Evolutionary conservation across 2,888 invertebrate genomes (phyloP).

Genomic region (Pollenia griseotomentosa): DNA sequence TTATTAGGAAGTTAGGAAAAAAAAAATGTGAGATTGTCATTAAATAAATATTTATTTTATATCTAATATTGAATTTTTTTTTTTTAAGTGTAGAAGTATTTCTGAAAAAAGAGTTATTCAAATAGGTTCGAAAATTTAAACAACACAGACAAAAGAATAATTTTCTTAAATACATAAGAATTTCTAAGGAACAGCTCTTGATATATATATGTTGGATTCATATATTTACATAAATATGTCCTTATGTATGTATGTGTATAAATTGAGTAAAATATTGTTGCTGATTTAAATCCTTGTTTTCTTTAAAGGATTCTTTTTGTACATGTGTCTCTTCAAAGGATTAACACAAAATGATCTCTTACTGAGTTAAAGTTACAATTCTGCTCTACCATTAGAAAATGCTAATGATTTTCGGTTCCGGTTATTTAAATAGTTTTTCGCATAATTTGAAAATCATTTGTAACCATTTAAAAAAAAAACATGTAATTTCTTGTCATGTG

Average conservation of each 20-base stretch:
- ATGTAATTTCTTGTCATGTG: slow-evolving; percentile 67
- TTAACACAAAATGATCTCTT: slow-evolving; percentile 66
- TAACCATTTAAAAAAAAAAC: slow-evolving; percentile 53
- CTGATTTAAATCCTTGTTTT: slow-evolving; percentile 16
- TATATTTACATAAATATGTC: neutral
- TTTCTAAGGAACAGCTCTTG: slow-evolving; percentile 15
- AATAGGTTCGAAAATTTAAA: neutral
- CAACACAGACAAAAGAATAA: neutral
- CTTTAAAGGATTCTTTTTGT: neutral
- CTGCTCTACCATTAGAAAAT: slow-evolving; percentile 30
- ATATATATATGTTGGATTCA: neutral
- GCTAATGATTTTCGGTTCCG: slow-evolving; percentile 80
- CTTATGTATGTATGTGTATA: neutral
- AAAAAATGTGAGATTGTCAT: slow-evolving; percentile 43
- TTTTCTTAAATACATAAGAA: neutral
- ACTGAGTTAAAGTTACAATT: slow-evolving; percentile 59
- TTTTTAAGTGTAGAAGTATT: neutral
- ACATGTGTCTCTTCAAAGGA: slow-evolving; percentile 59
- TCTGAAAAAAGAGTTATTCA: slow-evolving; percentile 14
- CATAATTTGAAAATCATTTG: slow-evolving; percentile 51
- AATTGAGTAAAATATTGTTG: neutral
- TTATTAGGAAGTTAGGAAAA: slow-evolving; percentile 1
- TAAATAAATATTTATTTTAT: slow-evolving; percentile 68
- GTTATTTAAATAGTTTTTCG: slow-evolving; percentile 62
- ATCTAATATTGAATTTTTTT: slow-evolving; percentile 58